Conservation (phyloP, 1,140 invertebrate species). For the Euwallacea fornicatus region DNA sequence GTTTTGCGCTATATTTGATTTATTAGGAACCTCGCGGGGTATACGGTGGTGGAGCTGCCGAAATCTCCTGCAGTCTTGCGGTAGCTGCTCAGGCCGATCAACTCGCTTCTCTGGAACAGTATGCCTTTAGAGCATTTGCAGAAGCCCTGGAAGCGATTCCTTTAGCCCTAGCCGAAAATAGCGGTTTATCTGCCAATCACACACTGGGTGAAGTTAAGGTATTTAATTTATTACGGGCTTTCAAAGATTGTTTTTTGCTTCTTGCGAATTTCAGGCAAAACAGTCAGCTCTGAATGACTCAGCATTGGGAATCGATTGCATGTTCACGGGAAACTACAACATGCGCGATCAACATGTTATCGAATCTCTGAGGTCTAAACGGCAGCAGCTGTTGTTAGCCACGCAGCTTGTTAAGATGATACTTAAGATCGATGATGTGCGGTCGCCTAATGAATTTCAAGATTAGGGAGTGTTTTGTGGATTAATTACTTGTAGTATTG, state of each 20-base stretch:
- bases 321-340: constrained; percentile 84
- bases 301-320: constrained; percentile 93
- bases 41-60: constrained; percentile 96
- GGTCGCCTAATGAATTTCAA: constrained; percentile 67
- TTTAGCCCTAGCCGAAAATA: constrained; percentile 95
- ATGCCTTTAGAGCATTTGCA: constrained; percentile 93
- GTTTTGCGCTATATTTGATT: neutral
- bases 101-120: constrained; percentile 93
- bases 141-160: constrained; percentile 96
- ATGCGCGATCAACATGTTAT: constrained; percentile 97
- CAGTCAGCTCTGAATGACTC: constrained; percentile 87
- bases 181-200: constrained; percentile 90
- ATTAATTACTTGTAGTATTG: no score
- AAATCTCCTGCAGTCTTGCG: constrained; percentile 92
- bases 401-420: constrained; percentile 99
- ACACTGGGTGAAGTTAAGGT: constrained; percentile 90
- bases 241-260: neutral
- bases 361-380: constrained; percentile 96
- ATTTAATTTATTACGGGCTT: constrained; percentile 10
- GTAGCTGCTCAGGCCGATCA: constrained; percentile 88
- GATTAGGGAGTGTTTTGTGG: constrained; percentile 19
- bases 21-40: constrained; percentile 85
- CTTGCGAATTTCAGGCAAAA: constrained; percentile 44
- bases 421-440: constrained; percentile 98
- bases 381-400: constrained; percentile 94